phyloP scores from a whole-genome alignment of 2,797 vertebrate genomes.

The Silurus lanzhouensis region DNA sequence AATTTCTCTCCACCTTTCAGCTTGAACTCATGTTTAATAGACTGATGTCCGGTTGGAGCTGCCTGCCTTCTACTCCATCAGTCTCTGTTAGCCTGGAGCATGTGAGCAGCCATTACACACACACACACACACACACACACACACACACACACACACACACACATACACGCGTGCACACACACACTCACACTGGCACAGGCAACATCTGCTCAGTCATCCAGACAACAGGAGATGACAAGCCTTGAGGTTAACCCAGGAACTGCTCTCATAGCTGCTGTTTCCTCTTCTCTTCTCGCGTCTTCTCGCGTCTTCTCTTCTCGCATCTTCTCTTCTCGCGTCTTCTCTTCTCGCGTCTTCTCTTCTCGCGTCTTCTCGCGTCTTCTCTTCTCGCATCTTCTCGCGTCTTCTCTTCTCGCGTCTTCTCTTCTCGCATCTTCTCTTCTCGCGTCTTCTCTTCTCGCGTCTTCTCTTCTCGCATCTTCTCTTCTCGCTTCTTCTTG shows the following conservation, averaged over 20 bases:
- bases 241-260: constrained; percentile 70
- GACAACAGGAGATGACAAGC: constrained; percentile 76
- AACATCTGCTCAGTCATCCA: constrained; percentile 71
- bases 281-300: neutral
- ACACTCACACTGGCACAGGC: constrained; percentile 40
- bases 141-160: constrained; percentile 56
- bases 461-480: no score
- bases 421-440: neutral
- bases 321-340: neutral
- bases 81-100: constrained; percentile 50
- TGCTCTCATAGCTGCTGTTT: neutral
- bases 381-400: constrained; percentile 50
- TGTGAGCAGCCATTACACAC: constrained; percentile 43
- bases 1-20: constrained; percentile 54
- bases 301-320: neutral
- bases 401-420: neutral
- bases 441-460: neutral
- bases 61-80: constrained; percentile 46
- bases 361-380: constrained; percentile 36
- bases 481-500: no score
- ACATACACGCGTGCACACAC: constrained; percentile 65
- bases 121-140: constrained; percentile 49
- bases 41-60: constrained; percentile 54
- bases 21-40: constrained; percentile 63
- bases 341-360: neutral